Percentiles rank a stretch among this genome's conserved stretches.
Conservation (phyloP, 2,113 vertebrate species). For the Eonycteris spelaea region DNA sequence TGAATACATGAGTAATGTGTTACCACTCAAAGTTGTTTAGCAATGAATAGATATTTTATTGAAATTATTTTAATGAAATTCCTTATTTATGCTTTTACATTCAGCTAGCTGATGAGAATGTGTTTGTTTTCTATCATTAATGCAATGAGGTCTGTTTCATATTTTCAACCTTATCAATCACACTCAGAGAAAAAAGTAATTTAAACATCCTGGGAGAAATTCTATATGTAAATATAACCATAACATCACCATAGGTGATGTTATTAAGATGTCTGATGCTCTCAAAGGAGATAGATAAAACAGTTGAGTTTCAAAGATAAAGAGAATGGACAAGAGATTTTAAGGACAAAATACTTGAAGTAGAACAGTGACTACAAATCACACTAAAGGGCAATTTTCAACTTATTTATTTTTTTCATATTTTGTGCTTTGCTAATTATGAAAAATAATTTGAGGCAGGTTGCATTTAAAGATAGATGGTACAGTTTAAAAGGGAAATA, state of each 20-base stretch:
- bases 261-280: background rate
- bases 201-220: background rate
- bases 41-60: background rate
- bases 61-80: background rate
- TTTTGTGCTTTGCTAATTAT: background rate
- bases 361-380: background rate
- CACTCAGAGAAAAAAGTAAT: background rate
- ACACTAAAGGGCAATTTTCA: background rate
- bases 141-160: background rate
- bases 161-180: background rate
- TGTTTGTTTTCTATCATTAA: background rate
- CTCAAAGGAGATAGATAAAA: background rate
- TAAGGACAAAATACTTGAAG: background rate
- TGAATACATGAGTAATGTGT: background rate
- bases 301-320: background rate
- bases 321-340: background rate
- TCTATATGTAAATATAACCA: background rate
- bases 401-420: background rate
- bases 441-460: background rate
- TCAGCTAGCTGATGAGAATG: background rate
- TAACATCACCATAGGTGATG: background rate
- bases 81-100: background rate
- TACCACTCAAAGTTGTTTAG: background rate
- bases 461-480: background rate
- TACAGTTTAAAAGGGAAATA: background rate